Evolutionary conservation across 2,797 vertebrate genomes (phyloP), one percentile per base, ranked within the genome.

Genomic region (Pseudochromis fuscus): DNA sequence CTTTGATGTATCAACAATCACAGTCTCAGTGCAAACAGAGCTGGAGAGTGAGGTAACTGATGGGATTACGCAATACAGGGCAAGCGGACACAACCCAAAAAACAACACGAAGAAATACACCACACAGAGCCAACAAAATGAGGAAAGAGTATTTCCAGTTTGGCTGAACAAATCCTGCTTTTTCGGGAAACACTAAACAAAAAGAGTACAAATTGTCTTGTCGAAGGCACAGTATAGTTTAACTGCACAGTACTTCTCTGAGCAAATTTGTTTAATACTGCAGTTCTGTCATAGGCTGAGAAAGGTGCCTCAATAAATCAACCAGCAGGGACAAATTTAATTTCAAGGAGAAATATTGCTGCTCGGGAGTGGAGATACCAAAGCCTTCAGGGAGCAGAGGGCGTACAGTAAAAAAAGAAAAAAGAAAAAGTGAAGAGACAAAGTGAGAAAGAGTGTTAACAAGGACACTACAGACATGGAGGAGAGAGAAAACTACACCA

Each of bases 291-390:
- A 63, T 21, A 70, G 52, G 73, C 61, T 67, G 37, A 23, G 30
- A 45, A 25, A 75, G 10, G 3, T n/a, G 53, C 40, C 68, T 63
- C 7, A 7, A 90, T 88, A 81, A 82, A 83, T 88, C 81, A 87
- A 79, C 79, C 74, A 69, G 66, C 64, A 44, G 72, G 48, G 62
- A 77, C 63, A 83, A 75, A 84, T 84, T 82, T 79, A 71, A 88
- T 88, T 89, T 86, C 57, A 66, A 82, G 81, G 77, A 84, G 80
- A 89, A 77, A 75, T 77, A 88, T 85, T 81, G 82, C 72, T 80
- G 70, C 77, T 64, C 21, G 24, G 38, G 48, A 74, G 42, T 57
- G 28, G 62, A 83, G 81, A 81, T 61, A 82, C 45, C 24, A 33
- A 64, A 60, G 68, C 70, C 85, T 87, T 67, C 21, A 59, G 80